These are phyloP conservation scores for pig (Sus scrofa) DNA, from an alignment of 2,113 vertebrate species.

Conservation along the genomic window T2T-Sscrofa CM000814.6:68734501-68735000, in stretches of 20 bases:
- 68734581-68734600: not conserved
- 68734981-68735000: not conserved
- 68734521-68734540: slow-evolving; percentile 38
- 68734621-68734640: not conserved
- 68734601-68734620: not conserved
- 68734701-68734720: not conserved
- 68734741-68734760: not conserved
- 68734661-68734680: not conserved
- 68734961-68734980: not conserved
- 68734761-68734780: not conserved
- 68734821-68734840: not conserved
- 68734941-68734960: not conserved
- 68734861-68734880: not conserved
- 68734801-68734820: not conserved
- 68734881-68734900: not conserved
- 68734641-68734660: not conserved
- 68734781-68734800: not conserved
- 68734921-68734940: not conserved
- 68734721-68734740: not conserved
- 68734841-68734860: not conserved
- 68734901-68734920: not conserved
- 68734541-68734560: not conserved
- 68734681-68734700: not conserved
- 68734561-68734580: not conserved
- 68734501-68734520: slow-evolving; percentile 2